A percentile compares a stretch with the other conserved stretches of the same genome.
phyloP scores from a whole-genome alignment of 2,797 vertebrate genomes.

The Ctenopoma multispine region DNA sequence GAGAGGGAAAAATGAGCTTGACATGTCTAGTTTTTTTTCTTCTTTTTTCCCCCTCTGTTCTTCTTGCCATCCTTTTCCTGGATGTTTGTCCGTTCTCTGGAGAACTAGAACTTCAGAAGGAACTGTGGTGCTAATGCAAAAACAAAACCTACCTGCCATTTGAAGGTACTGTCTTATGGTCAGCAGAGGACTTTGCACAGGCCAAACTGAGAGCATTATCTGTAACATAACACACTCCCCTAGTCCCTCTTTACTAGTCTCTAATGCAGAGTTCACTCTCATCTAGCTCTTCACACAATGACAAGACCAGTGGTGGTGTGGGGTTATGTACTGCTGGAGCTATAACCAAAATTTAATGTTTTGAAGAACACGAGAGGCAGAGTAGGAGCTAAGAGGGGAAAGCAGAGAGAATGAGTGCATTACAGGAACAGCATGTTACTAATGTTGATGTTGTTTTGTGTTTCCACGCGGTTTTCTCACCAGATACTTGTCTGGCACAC shows the following conservation, averaged over 20 bases:
- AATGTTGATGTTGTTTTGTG: slow-evolving; percentile 50
- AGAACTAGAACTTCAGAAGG: slow-evolving; percentile 38
- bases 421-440: slow-evolving; percentile 48
- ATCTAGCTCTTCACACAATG: slow-evolving; percentile 60
- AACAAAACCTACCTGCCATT: slow-evolving; percentile 11
- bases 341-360: slow-evolving; percentile 39
- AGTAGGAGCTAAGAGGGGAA: slow-evolving; percentile 40
- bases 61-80: slow-evolving; percentile 43
- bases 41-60: background rate
- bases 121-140: background rate
- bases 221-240: slow-evolving; percentile 24
- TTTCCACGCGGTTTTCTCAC: slow-evolving; percentile 34
- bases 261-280: slow-evolving; percentile 59
- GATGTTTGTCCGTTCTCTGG: slow-evolving; percentile 59
- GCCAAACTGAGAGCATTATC: slow-evolving; percentile 31
- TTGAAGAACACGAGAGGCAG: slow-evolving; percentile 50
- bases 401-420: slow-evolving; percentile 34
- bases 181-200: slow-evolving; percentile 21
- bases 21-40: slow-evolving; percentile 32
- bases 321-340: slow-evolving; percentile 18
- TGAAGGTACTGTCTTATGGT: slow-evolving; percentile 37
- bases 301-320: slow-evolving; percentile 23
- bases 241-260: slow-evolving; percentile 27
- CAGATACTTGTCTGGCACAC: slow-evolving; percentile 99
- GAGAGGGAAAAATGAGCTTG: slow-evolving; percentile 63